Base-by-base conservation (phyloP, 37 sponge, comb jelly and placozoan species). In the Agelas oroides region DNA sequence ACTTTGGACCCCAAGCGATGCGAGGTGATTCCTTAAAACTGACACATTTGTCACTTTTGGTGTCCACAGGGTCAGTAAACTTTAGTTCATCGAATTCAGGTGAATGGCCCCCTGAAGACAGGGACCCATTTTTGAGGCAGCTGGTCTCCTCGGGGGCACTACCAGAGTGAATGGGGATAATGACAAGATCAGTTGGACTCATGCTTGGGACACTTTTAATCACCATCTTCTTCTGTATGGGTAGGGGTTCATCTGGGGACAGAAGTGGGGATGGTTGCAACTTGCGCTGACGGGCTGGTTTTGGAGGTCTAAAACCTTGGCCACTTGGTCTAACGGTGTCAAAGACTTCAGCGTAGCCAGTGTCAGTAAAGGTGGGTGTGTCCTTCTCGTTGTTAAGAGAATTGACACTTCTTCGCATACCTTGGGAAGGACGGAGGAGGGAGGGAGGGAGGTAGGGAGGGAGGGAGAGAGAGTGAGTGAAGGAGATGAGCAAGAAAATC, bases 391-490 rank as follows among this genome's bases (percentile, higher is more conserved):
- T 28, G 64, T 24, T 5, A 2, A 27, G 64, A 27, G 5, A 2
- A 27, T 62, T 5, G 12, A 46, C 46, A 46, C 46, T 46, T 46
- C 46, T 46, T 46, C 46, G 46, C 8, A 46, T 46, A 46, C 46
- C 3, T 3, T 12, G 8, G 46, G 6, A 46, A 46, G 46, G 46
- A 46, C 8, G 70, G 28, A 31, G 28, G 70, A 19, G 12, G 70
- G 70, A 13, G 14, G 70, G 70, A 69, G 70, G 70, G 34, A 69
- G 70, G n/a, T n/a, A 32, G 70, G 70, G 70, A 69, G 70, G 70
- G 70, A 69, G 70, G 34, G 34, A 69, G 17, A 40, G 75, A 53
- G 75, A 52, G n/a, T 2, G 55, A 52, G 56, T 8, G 55, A 73
- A 16, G 53, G 56, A 53, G 11, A n/a, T 38, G 75, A 53, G 28